Conservation (phyloP, 2,888 invertebrate species). For the Polydrusus pterygomalis region DNA sequence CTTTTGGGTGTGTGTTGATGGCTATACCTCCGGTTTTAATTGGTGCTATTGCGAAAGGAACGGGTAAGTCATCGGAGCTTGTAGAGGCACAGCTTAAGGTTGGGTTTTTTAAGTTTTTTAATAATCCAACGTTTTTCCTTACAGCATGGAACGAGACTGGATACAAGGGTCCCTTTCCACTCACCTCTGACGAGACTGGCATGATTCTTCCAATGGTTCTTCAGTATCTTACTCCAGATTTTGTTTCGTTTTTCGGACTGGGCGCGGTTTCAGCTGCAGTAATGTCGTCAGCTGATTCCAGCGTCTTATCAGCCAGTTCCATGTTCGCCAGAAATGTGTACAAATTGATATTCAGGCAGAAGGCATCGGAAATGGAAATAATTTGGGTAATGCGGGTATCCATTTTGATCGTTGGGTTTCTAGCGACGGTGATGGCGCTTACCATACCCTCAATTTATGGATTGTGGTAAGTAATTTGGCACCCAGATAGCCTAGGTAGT, state of each 20-base stretch:
- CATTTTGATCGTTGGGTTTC: conserved; percentile 92
- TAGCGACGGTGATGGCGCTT: conserved; percentile 96
- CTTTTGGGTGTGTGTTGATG: conserved; percentile 96
- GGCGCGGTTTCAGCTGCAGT: conserved; percentile 99
- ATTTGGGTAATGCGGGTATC: conserved; percentile 95
- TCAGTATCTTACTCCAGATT: conserved; percentile 96
- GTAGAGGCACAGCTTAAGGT: too few relatives aligned
- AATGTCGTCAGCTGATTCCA: conserved; percentile 99
- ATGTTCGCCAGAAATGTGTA: conserved; percentile 99
- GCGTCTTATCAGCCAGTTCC: conserved; percentile 96
- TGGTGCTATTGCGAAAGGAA: conserved; percentile 96
- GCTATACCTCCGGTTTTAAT: conserved; percentile 97
- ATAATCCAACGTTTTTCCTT: conserved; percentile 51
- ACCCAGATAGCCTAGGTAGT: too few relatives aligned
- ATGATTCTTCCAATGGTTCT: conserved; percentile 98
- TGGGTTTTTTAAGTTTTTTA: too few relatives aligned
- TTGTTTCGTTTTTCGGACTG: conserved; percentile 97
- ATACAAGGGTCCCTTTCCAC: conserved; percentile 84
- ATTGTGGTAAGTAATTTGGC: conserved; percentile 84
- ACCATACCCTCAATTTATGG: conserved; percentile 98
- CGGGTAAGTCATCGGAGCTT: conserved; percentile 78
- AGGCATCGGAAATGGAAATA: conserved; percentile 98
- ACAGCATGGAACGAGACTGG: conserved; percentile 97
- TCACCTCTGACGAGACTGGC: conserved; percentile 86
- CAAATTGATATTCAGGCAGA: conserved; percentile 96